Base-by-base conservation (phyloP, 53 echinoderm and acorn worm genomes). In the Henricia sp. region DNA sequence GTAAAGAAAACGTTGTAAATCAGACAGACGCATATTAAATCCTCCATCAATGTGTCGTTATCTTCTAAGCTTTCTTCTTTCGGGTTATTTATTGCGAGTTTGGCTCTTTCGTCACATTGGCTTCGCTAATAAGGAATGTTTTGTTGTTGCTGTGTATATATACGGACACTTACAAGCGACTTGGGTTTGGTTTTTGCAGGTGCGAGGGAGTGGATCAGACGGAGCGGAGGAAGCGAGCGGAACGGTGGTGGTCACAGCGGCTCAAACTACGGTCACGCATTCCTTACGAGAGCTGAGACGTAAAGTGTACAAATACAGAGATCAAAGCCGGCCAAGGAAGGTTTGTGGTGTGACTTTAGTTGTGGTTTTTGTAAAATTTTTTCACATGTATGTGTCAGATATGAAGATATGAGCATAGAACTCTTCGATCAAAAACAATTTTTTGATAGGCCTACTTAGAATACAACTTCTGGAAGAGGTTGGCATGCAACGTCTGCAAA, bases 1-100 rank as follows among this genome's bases (percentile, higher is more conserved):
- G 64, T 2, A 42, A 59, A 39, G 38, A 74, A 30, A 1, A 3
- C 1, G 12, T 21, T 20, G 39, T 80, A 80, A 80, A 80, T 80
- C 80, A 80, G 34, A 76, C 57, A 52, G 77, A 80, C 64, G 64
- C 63, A 80, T 35, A 65, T 64, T 6, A n/a, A 8, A n/a, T 64
- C 41, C 41, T 32, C 27, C 11, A 24, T 14, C 65, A 38, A 65
- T 19, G 50, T 23, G 33, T 64, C 64, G 43, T 33, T 30, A 25
- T 48, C 32, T 30, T 64, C 43, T 12, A 0, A 50, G 17, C 38
- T 66, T 38, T 66, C n/a, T 36, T 52, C 28, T 76, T 37, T 28
- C 3, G 2, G 4, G 16, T 76, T 41, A 76, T 76, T 76, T 76
- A 76, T 76, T 8, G 59, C 37, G 1, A 16, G 56, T 58, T 39